Evolutionary conservation across 2,113 vertebrate genomes (phyloP), one percentile per base, ranked within the genome.

Genomic region (Peromyscus californicus): DNA sequence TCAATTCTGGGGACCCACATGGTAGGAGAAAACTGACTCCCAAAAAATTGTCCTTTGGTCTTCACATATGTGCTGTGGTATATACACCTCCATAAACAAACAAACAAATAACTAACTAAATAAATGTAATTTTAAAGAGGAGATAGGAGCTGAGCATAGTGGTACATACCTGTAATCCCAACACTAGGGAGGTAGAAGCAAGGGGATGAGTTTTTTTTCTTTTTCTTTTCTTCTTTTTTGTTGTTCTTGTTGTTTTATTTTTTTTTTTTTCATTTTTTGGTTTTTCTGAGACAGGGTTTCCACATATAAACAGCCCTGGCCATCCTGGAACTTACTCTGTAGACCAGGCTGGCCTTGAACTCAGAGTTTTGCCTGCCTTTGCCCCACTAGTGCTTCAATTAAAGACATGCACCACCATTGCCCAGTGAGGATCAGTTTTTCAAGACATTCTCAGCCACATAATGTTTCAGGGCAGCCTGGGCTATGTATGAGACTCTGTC

Each of bases 21-120:
- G 57, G 80, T n/a, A 61, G 21, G n/a, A 61, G 57, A 61, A 61
- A 61, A n/a, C 10, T 59, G 79, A n/a, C 9, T n/a, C 82, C n/a
- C 57, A 91, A 93, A 93, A 74, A 61, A 16, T 85, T 93, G 59
- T 84, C 59, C 21, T 65, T n/a, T 84, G n/a, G n/a, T 63, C 39
- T 65, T 39, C n/a, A 29, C n/a, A 31, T 65, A 15, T 65, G 39
- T 45, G 59, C 39, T 4, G 3, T 63, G 24, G 59, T 45, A 63
- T 10, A 33, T 31, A 63, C 19, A 33, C 39, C 39, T 65, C 57
- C 39, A 65, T 83, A 63, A 29, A 51, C 7, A 33, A 17, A 79
- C 17, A 51, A 17, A 63, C 61, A 63, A 29, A 51, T 8, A 33
- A 17, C 33, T 33, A 54, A 19, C 57, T n/a, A 84, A 29, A 84